A percentile compares a stretch with the other conserved stretches of the same genome.
Conservation (phyloP, 2,888 invertebrate genomes). For the Drosophila cognata region DNA sequence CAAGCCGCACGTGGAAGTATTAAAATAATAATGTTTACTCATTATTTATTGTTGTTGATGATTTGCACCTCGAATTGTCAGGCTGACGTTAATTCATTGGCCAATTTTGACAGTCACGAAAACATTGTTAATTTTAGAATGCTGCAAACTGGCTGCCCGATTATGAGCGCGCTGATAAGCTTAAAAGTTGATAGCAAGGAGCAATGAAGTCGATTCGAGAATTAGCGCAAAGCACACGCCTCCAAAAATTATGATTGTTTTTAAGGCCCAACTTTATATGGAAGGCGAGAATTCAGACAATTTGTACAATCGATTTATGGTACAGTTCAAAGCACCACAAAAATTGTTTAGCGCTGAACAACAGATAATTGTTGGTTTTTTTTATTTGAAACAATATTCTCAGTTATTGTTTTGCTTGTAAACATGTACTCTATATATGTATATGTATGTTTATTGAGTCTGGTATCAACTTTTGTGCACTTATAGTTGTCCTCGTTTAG, state of each 20-base stretch:
- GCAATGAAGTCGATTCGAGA: slow-evolving; percentile 15
- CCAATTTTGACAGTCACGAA: slow-evolving; percentile 51
- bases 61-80: background rate
- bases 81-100: slow-evolving; percentile 49
- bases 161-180: slow-evolving; percentile 31
- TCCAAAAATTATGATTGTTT: slow-evolving; percentile 8
- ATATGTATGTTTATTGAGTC: slow-evolving; percentile 3
- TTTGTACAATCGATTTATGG: slow-evolving; percentile 6
- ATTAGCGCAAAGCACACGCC: slow-evolving; percentile 28
- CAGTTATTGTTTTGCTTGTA: slow-evolving; percentile 11
- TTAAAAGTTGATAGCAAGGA: slow-evolving; percentile 19
- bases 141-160: slow-evolving; percentile 29
- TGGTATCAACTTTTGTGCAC: slow-evolving; percentile 16
- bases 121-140: slow-evolving; percentile 11
- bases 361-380: background rate
- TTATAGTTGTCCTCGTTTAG: slow-evolving; percentile 54
- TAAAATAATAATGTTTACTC: background rate
- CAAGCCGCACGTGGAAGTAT: background rate
- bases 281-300: background rate
- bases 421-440: background rate
- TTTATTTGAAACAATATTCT: slow-evolving; percentile 22
- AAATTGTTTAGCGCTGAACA: slow-evolving; percentile 4
- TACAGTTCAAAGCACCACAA: slow-evolving; percentile 52
- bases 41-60: background rate
- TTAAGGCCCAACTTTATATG: slow-evolving; percentile 9